Conservation (phyloP, 2,888 invertebrate species). For the Nomada ferruginata region DNA sequence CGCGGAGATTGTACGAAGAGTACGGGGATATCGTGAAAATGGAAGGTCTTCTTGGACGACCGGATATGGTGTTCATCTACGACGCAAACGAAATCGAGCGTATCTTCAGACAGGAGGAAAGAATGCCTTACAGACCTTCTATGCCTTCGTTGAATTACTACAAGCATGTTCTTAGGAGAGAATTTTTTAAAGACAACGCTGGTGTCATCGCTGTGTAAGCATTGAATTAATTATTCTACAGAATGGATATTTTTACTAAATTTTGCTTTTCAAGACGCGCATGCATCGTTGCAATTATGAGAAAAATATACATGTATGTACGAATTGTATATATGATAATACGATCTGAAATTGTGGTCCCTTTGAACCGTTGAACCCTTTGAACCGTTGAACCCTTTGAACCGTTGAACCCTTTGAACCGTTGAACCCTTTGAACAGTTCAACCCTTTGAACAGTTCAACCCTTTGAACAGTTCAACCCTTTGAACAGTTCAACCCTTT, state of each 20-base stretch:
- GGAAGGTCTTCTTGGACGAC: slow-evolving; percentile 88
- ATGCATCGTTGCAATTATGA: too few species aligned
- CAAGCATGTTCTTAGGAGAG: slow-evolving; percentile 88
- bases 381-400: too few species aligned
- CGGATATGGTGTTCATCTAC: slow-evolving; percentile 90
- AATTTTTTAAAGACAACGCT: slow-evolving; percentile 88
- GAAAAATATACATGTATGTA: too few species aligned
- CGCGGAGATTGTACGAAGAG: slow-evolving; percentile 86
- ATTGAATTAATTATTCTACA: not conserved
- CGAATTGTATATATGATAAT: too few species aligned
- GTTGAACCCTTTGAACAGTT: too few species aligned
- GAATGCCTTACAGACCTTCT: slow-evolving; percentile 89
- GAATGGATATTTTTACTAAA: not conserved
- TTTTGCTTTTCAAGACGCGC: too few species aligned
- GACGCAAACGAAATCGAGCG: slow-evolving; percentile 90
- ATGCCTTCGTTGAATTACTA: slow-evolving; percentile 91
- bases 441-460: too few species aligned
- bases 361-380: too few species aligned
- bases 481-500: too few species aligned
- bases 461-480: too few species aligned
- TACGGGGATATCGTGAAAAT: slow-evolving; percentile 90
- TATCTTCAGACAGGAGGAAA: slow-evolving; percentile 89
- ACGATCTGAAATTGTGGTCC: too few species aligned
- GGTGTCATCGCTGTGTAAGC: slow-evolving; percentile 91
- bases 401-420: too few species aligned